A percentile compares a stretch with the other conserved stretches of the same genome.
These are phyloP conservation scores for Aurelia aurita DNA, from an alignment of 30 jellyfish, hydroid and myxozoan species.

Conservation along the genomic window DNA sequence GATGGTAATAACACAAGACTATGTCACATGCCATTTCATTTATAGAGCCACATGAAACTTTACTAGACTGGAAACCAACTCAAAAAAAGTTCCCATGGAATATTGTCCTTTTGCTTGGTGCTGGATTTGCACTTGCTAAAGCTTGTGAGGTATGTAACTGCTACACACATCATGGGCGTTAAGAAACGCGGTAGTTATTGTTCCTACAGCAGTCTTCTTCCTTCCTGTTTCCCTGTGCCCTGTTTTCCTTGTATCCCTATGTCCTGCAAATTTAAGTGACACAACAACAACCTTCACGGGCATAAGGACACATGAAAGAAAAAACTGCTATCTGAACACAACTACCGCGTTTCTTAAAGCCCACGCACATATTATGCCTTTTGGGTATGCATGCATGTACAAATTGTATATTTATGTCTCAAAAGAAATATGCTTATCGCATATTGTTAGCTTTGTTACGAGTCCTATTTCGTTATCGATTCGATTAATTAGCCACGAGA, in stretches of 20 bases:
- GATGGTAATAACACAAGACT: neutral
- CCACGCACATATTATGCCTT: neutral
- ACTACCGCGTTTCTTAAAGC: too few relatives aligned
- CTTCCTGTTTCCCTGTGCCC: neutral
- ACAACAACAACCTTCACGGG: too few relatives aligned
- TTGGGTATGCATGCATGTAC: neutral
- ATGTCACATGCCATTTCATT: neutral
- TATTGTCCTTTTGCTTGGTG: slow-evolving; percentile 83
- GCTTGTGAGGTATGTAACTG: slow-evolving; percentile 82
- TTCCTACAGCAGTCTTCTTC: too few relatives aligned
- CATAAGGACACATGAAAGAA: too few relatives aligned
- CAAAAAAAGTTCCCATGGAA: slow-evolving; percentile 92
- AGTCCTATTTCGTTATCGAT: too few relatives aligned
- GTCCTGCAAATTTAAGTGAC: too few relatives aligned
- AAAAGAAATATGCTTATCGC: too few relatives aligned
- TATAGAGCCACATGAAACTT: slow-evolving; percentile 62
- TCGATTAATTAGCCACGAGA: too few relatives aligned
- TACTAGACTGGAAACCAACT: slow-evolving; percentile 76
- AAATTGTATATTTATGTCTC: neutral
- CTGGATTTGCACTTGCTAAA: slow-evolving; percentile 96
- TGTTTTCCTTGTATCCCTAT: too few relatives aligned
- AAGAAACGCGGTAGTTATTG: too few relatives aligned
- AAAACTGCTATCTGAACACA: too few relatives aligned
- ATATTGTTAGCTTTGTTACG: too few relatives aligned
- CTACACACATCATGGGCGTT: neutral